phyloP scores from a whole-genome alignment of 2,888 invertebrate genomes.

The Lasioglossum lativentre region DNA sequence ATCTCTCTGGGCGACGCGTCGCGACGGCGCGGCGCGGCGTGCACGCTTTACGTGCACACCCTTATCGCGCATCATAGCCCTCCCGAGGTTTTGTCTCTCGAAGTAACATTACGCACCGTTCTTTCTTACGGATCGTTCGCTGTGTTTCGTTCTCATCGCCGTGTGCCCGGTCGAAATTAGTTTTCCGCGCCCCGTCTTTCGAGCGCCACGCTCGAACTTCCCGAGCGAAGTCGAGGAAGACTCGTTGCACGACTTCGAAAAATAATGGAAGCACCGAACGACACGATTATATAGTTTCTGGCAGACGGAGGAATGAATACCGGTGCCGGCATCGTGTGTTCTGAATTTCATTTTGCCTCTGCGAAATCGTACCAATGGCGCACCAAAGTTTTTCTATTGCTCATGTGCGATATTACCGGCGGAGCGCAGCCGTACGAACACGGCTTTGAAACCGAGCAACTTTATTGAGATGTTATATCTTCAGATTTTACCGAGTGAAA shows the following conservation, averaged over 20 bases:
- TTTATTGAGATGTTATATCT: not conserved
- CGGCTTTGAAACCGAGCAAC: not conserved
- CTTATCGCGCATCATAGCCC: conserved; percentile 52
- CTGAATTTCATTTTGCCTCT: conserved; percentile 15
- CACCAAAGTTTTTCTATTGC: not conserved
- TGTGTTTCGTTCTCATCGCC: conserved; percentile 22
- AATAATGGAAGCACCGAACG: conserved; percentile 10
- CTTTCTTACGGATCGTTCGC: conserved; percentile 24
- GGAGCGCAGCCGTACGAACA: not conserved
- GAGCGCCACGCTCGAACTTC: not conserved
- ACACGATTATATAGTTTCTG: conserved; percentile 2
- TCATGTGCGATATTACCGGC: not conserved
- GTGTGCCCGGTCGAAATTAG: conserved; percentile 37
- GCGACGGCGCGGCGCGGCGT: conserved; percentile 36
- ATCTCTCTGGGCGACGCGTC: conserved; percentile 64
- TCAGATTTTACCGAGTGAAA: not conserved
- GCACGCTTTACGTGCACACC: conserved; percentile 51
- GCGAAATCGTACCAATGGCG: not conserved
- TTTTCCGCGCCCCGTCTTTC: conserved; percentile 33
- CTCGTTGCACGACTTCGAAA: conserved; percentile 28
- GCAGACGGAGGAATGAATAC: not conserved
- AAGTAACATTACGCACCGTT: conserved; percentile 44
- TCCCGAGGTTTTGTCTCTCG: conserved; percentile 43
- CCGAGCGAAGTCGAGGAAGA: not conserved
- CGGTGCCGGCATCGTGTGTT: not conserved